Conservation (phyloP, 35 echinoderm and acorn worm species). For the Amphiura filiformis region DNA sequence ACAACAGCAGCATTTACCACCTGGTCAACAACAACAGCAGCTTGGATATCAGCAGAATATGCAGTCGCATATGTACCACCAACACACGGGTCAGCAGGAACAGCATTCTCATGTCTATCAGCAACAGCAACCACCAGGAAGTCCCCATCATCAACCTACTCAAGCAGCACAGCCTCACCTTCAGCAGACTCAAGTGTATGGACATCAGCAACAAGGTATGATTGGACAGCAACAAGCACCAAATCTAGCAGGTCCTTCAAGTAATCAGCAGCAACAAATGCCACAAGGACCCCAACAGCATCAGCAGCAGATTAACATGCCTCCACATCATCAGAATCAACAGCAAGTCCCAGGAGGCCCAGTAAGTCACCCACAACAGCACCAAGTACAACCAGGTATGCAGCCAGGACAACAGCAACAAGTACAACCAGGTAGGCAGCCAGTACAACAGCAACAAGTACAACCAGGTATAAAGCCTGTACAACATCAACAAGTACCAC, state of each 20-base stretch:
- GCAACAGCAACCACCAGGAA: constrained; percentile 1
- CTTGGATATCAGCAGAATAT: constrained; percentile 23
- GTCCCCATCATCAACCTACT: not conserved
- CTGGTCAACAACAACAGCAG: constrained; percentile 7
- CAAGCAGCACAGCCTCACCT: not conserved
- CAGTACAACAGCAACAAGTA: not conserved
- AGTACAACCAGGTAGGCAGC: not conserved
- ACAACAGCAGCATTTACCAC: constrained; percentile 3
- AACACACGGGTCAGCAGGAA: constrained; percentile 11
- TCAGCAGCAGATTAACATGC: not conserved
- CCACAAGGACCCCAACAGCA: not conserved
- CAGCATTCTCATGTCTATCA: not conserved
- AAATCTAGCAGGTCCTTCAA: not conserved
- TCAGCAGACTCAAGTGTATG: not conserved
- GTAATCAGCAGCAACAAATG: not conserved
- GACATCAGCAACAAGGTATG: not conserved
- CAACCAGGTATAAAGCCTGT: not conserved
- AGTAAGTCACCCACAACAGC: not conserved
- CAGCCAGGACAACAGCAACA: not conserved
- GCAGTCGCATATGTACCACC: constrained; percentile 24
- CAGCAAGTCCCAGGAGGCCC: not conserved
- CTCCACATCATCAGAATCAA: not conserved
- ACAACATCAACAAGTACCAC: not conserved
- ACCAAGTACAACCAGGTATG: not conserved
- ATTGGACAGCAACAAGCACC: not conserved